Base-by-base conservation (phyloP, 2,888 invertebrate species). In the Acrobasis consociella region DNA sequence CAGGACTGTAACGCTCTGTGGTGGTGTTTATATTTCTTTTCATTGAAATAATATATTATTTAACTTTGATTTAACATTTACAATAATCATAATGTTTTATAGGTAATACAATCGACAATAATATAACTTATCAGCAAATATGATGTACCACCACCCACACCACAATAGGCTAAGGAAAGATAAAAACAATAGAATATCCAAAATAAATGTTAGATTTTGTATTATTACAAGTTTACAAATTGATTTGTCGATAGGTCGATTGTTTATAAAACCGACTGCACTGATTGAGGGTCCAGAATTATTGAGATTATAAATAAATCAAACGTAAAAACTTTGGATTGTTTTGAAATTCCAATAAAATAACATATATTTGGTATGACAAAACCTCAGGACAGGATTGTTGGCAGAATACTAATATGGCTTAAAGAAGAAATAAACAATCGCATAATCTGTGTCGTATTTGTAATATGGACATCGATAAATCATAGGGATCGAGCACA, bases 401-500 rank as follows among this genome's bases (percentile, higher is more conserved):
- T 91, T 91, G 85, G 87, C 83, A 80, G 91, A 91, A 92, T 92
- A 91, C 91, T 91, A 92, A 92, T 91, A 91, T 86, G 86, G 80
- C 81, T 85, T 91, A 89, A 91, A 91, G 88, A 91, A 91, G 87
- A 91, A 92, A 91, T 91, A 91, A 91, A 91, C 87, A 87, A 88
- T 85, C 83, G 87, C 82, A 90, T 90, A 90, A 91, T 89, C 82
- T 85, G 86, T 91, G 88, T 92, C 89, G 91, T 90, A 92, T 92
- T 92, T 91, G 91, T 91, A 90, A 89, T 90, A 89, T 89, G 91
- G 89, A 86, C 90, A 82, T 86, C 91, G 84, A 91, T 92, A 91
- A 91, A 91, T 92, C 91, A 92, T 92, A 91, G 91, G 87, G 91
- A 87, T 88, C 83, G 89, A 86, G 87, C 87, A 91, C 91, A 91